Evolutionary conservation across 92 coral and sea anemone species (phyloP), one percentile per base, ranked within the genome.

Genomic region (Epizoanthus illoricatus): DNA sequence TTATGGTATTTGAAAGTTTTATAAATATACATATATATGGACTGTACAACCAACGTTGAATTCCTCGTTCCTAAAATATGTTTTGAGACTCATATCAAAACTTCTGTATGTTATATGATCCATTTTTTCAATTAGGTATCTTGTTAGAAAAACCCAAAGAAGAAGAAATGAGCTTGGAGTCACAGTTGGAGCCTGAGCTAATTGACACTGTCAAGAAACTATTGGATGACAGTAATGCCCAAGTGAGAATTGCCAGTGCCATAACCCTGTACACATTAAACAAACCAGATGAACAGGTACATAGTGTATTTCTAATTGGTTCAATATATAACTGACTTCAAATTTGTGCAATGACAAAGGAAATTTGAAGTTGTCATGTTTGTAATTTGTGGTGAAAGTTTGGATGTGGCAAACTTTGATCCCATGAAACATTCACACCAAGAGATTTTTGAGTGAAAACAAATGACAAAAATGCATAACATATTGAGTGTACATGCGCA

Each of bases 241-340:
- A 96, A 87, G 99, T 96, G 67, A 88, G 93, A 58, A 91, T 96
- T 57, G 97, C 99, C 65, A 93, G 98, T 55, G 94, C 94, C 13
- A 92, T 96, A 42, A 91, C 99, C 18, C 76, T 96, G 64, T 96
- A 90, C 68, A 89, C 98, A 5, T 86, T 96, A 64, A 91, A 84
- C 66, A 91, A 85, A 79, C 88, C 92, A 67, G 80, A 83, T 39
- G 91, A 89, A 16, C 81, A 91, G 94, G 99, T 96, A 64, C 71
- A 6, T 12, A 52, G 39, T 66, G n/a, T 64, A 33, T 28, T 28
- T 28, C 36, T 28, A 28, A 28, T 28, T 28, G 36, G 36, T 28
- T 28, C 36, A 28, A 28, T 28, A 28, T 28, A 28, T 28, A 28
- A 28, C 36, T 28, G 36, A 28, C 36, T 28, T 28, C 2, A 2